Evolutionary conservation across 2,113 vertebrate genomes (phyloP), one percentile per base, ranked within the genome.

Genomic region (Dolichallabes microphthalmus): DNA sequence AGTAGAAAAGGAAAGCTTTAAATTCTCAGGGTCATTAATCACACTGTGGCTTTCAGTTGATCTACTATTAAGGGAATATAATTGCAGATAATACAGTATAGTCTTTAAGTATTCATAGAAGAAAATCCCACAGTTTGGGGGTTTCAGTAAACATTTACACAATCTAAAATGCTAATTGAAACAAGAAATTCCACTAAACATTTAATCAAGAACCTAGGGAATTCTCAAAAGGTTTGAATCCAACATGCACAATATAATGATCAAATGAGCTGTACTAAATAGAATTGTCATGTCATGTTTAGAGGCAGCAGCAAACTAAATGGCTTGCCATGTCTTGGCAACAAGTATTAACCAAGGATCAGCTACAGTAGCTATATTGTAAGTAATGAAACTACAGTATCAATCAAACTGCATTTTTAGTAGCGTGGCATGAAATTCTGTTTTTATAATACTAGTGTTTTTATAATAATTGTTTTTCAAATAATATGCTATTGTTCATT

Each of bases 231-330:
- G 52, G 22, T 9, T 58, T 58, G 35, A 69, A 61, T 53, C 79
- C 30, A 39, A 71, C 66, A 71, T 30, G 9, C 19, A 32, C 30
- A 20, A 10, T 39, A 20, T 55, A 82, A 25, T 27, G 25, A 50
- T 57, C 8, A 15, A 85, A 78, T 35, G 27, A 53, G 73, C 45
- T 27, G 19, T 66, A 77, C 77, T 68, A 32, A 25, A 25, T 73
- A 30, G 27, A 80, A 84, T 64, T 80, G 52, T 63, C 71, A 52
- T 64, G 35, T 87, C 86, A 30, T 45, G 27, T 8, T 68, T 32
- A 13, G 15, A 14, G 17, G 30, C 64, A 32, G n/a, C 64, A 66
- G 64, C 64, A 20, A 20, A 39, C 32, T 35, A 35, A 8, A 30
- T 68, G 15, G 15, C 64, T 30, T 19, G 15, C n/a, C 63, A 66